Evolutionary conservation across 2,113 vertebrate species (phyloP), one percentile per base, ranked within the genome.

Genomic region (Callospermophilus lateralis): DNA sequence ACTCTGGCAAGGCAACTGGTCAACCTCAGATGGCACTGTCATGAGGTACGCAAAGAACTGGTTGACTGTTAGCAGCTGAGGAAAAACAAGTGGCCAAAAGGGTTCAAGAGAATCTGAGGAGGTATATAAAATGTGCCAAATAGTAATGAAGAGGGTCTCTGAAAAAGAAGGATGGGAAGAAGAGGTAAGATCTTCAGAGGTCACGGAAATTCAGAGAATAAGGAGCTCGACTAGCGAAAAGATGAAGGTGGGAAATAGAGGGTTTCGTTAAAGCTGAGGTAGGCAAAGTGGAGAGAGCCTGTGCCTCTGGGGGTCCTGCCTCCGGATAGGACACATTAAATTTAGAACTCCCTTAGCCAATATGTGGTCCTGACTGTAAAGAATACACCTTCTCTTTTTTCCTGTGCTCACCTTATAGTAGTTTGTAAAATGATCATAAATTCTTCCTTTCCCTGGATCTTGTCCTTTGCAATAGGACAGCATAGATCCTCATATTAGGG

Each of bases 351-450:
- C 88, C 30, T 68, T 65, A 90, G 65, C 32, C 73, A 76, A n/a
- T 48, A 0, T 83, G 30, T 73, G 26, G 51, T 72, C 42, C 67
- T 67, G 30, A 6, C 51, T 85, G 45, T 85, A 85, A 92, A 81
- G 79, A 93, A 95, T 6, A 83, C 24, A 6, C 53, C 13, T 30
- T 89, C 39, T 63, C 6, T 51, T 79, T 93, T 65, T 85, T 68
- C 7, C 34, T 37, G 9, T 32, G 19, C 12, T n/a, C 12, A 55
- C 26, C 58, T 73, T 93, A 51, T 80, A 53, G 39, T 53, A 83
- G 45, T 48, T 65, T 85, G 2, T 81, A 84, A 93, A 94, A 80
- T 83, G 42, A 34, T 10, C 12, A 67, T 67, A 91, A 84, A 96
- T 86, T 89, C 92, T 78, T 85, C 58, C 37, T 51, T 45, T 84